Evolutionary conservation across 2,888 invertebrate genomes (phyloP).

Genomic region (Rhagium mordax): DNA sequence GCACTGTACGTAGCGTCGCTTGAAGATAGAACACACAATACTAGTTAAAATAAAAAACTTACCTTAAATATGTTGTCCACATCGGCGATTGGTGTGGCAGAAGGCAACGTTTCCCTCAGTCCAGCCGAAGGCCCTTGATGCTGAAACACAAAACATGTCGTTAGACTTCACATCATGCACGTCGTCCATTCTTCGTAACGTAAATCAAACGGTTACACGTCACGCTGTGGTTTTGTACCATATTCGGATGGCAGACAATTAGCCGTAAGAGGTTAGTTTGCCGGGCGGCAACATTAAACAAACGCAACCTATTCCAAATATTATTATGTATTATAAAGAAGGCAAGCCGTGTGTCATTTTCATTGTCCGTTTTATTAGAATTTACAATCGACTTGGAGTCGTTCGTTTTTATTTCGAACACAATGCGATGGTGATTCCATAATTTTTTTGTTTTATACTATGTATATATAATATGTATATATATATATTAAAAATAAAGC

Average conservation of each 20-base stretch:
- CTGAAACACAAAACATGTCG: constrained; percentile 58
- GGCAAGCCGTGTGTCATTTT: no score
- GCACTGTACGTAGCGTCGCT: no score
- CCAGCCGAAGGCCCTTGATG: constrained; percentile 65
- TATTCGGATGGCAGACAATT: neutral
- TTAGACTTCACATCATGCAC: neutral
- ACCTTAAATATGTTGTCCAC: constrained; percentile 81
- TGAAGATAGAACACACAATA: no score
- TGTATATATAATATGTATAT: no score
- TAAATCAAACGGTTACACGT: constrained; percentile 23
- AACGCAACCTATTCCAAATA: neutral
- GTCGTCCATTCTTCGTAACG: neutral
- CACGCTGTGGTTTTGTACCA: constrained; percentile 13
- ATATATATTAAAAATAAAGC: no score
- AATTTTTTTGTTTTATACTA: no score
- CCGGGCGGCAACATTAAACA: neutral
- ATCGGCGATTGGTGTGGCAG: constrained; percentile 69
- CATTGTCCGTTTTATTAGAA: no score
- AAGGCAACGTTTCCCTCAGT: constrained; percentile 66
- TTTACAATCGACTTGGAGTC: no score
- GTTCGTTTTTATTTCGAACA: no score
- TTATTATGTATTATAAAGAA: no score
- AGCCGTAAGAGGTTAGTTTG: neutral
- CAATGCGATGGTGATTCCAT: no score
- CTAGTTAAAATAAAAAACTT: constrained; percentile 51